Evolutionary conservation across 2,113 vertebrate species (phyloP).

Genomic region (Diphyllodes magnificus): DNA sequence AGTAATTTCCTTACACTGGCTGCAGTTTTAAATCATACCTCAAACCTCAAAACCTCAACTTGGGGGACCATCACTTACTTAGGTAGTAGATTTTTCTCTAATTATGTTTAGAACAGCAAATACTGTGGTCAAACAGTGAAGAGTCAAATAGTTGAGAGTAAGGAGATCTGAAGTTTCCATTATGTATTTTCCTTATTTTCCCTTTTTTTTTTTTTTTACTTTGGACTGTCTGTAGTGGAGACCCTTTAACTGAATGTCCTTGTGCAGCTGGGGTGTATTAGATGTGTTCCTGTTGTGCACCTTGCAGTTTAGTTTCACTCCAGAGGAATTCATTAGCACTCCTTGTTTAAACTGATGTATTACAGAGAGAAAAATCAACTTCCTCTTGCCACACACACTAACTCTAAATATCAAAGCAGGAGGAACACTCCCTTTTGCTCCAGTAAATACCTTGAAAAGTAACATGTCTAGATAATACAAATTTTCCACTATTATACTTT

Average conservation of each 20-base stretch:
- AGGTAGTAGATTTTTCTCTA: background rate
- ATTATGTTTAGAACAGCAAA: background rate
- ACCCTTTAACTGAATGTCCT: background rate
- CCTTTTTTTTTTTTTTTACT: background rate
- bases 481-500: background rate
- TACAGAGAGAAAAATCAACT: background rate
- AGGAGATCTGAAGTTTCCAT: background rate
- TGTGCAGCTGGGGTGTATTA: background rate
- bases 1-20: background rate
- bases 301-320: background rate
- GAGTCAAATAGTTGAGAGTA: background rate
- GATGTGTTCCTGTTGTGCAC: background rate
- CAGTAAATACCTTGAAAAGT: background rate
- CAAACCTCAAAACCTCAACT: background rate
- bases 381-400: background rate
- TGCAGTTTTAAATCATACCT: background rate
- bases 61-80: background rate
- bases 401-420: background rate
- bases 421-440: background rate
- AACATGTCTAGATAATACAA: background rate
- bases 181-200: background rate
- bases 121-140: background rate
- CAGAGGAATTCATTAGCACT: background rate
- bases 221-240: background rate
- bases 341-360: background rate